A percentile compares a stretch with the other conserved stretches of the same genome.
Evolutionary conservation across 2,888 invertebrate genomes (phyloP).

Genomic region (Agriopis aurantiaria): DNA sequence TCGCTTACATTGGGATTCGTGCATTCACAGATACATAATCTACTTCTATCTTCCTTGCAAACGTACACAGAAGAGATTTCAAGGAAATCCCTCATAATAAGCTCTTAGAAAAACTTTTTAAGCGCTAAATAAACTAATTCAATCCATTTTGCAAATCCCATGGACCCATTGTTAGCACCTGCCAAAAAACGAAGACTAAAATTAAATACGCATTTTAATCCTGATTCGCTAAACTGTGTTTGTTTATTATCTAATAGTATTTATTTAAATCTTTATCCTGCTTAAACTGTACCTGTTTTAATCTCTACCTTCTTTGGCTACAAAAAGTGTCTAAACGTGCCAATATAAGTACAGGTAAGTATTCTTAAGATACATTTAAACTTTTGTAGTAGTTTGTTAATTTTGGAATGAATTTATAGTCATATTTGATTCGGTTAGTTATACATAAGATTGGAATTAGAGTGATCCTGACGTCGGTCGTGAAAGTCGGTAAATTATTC

Average conservation of each 20-base stretch:
- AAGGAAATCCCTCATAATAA: constrained; percentile 67
- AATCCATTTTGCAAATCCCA: constrained; percentile 76
- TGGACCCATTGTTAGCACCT: constrained; percentile 65
- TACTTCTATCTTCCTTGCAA: constrained; percentile 45
- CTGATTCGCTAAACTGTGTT: constrained; percentile 69
- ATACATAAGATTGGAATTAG: too few relatives aligned
- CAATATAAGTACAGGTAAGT: constrained; percentile 61
- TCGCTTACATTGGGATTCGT: constrained; percentile 30
- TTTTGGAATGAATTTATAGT: background rate
- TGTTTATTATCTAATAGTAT: constrained; percentile 82
- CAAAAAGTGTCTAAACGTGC: constrained; percentile 70
- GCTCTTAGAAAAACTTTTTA: constrained; percentile 74
- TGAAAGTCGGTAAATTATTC: too few relatives aligned
- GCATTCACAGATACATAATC: constrained; percentile 37
- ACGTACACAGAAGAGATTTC: constrained; percentile 60
- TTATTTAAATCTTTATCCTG: constrained; percentile 79
- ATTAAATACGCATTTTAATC: constrained; percentile 52
- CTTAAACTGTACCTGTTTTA: constrained; percentile 80
- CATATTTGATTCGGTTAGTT: background rate
- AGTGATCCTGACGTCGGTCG: too few relatives aligned
- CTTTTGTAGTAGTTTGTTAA: background rate
- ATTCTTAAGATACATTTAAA: background rate
- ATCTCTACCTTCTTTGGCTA: constrained; percentile 58
- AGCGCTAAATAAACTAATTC: constrained; percentile 71
- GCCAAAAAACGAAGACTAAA: constrained; percentile 58